Base-by-base conservation (phyloP, 1,140 invertebrate species). In the Ceratina calcarata region DNA sequence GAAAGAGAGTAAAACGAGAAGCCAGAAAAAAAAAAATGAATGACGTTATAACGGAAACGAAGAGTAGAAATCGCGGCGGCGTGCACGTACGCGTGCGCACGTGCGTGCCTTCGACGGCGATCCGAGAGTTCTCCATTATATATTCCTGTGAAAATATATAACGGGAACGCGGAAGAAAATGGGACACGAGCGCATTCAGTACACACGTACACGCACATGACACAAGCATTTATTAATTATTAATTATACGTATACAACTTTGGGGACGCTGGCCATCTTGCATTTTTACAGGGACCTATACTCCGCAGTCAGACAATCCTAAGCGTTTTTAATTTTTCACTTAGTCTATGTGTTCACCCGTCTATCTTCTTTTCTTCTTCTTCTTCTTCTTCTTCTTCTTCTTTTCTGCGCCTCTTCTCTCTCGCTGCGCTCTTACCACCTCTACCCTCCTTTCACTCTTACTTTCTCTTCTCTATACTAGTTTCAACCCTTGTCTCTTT, bases 221-320 rank as follows among this genome's bases (percentile, higher is more conserved):
- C 80, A 86, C 78, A 76, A 45, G 74, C 83, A 86, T 83, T 70
- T 78, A 78, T 78, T 86, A 80, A 84, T 88, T 86, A 87, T 90
- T 84, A 86, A 91, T 92, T 91, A 45, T 45, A 88, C 89, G 88
- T 91, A 88, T 91, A 91, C 89, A 91, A 92, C 92, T 93, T 92
- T 92, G 91, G 92, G 92, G 91, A 93, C 91, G 92, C 92, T 92
- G 92, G 92, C 92, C 92, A 93, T 93, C 88, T 92, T 93, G 91
- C 92, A 93, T 92, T 93, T 90, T 92, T 92, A 92, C 92, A 93
- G 91, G 91, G 91, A 93, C 92, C 92, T 92, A 71, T 71, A 91
- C 88, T 92, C 90, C 92, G 91, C 91, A 93, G 92, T 92, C 92
- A 93, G 92, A 93, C 92, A 93, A 93, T 93, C 92, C 91, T 93